phyloP scores from a whole-genome alignment of 2,888 invertebrate species.

The Spisula solida region DNA sequence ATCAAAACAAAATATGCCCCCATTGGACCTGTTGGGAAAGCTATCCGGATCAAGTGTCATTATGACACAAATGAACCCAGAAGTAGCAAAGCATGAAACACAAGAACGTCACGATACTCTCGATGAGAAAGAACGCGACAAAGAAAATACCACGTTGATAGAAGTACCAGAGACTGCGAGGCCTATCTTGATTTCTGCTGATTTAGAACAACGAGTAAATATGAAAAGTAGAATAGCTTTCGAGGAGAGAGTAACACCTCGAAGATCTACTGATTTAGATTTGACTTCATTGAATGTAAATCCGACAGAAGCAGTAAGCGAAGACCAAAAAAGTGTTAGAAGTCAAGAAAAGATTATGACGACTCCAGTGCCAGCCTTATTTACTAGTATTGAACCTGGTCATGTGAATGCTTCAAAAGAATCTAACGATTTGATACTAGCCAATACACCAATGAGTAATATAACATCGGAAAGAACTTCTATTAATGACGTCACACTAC shows the following conservation, averaged over 20 bases:
- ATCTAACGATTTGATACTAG: constrained; percentile 49
- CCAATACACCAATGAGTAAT: constrained; percentile 44
- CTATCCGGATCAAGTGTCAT: not conserved
- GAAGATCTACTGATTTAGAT: constrained; percentile 15
- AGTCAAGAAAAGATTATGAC: not conserved
- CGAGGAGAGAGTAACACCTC: not conserved
- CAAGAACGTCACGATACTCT: not conserved
- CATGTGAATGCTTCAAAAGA: constrained; percentile 52
- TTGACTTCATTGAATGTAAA: not conserved
- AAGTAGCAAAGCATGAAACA: not conserved
- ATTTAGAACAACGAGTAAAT: constrained; percentile 47
- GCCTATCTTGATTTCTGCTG: constrained; percentile 57
- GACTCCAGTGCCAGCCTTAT: constrained; percentile 19
- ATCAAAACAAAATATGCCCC: not conserved
- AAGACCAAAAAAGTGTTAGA: not conserved
- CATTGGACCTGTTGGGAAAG: not conserved
- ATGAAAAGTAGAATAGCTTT: constrained; percentile 49
- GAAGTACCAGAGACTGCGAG: constrained; percentile 48
- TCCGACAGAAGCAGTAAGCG: not conserved
- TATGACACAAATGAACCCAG: constrained; percentile 31
- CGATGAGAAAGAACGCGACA: not conserved
- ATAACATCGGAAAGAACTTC: not conserved
- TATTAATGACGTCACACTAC: constrained; percentile 33
- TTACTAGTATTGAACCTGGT: constrained; percentile 39
- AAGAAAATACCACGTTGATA: not conserved